Conservation (phyloP, 1,140 invertebrate species). For the Thrips palmi region DNA sequence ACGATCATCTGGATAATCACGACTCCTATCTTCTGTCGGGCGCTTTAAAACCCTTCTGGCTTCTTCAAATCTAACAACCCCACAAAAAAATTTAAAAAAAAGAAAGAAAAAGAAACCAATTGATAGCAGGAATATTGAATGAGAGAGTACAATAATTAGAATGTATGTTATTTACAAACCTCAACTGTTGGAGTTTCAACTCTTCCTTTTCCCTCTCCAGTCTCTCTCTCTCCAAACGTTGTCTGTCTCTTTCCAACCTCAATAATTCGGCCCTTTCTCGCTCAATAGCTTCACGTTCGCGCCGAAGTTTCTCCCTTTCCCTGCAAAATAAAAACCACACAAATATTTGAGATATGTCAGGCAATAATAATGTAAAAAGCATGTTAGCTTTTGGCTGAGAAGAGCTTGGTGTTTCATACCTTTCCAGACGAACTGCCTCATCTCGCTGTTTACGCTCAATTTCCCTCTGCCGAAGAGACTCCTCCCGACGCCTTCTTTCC, state of each 20-base stretch:
- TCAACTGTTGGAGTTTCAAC: too few species aligned
- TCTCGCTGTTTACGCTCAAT: constrained; percentile 58
- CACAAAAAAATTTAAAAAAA: too few species aligned
- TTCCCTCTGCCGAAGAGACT: constrained; percentile 47
- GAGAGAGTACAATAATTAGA: too few species aligned
- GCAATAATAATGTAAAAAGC: constrained; percentile 4
- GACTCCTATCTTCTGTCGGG: too few species aligned
- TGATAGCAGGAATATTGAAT: too few species aligned
- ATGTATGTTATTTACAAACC: too few species aligned
- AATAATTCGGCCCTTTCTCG: constrained; percentile 63
- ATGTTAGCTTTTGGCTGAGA: not conserved
- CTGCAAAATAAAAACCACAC: constrained; percentile 20
- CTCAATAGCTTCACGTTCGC: constrained; percentile 58
- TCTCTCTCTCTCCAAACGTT: constrained; percentile 62
- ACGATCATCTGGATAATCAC: too few species aligned
- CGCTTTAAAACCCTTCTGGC: too few species aligned
- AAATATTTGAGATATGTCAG: not conserved
- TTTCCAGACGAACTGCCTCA: constrained; percentile 57
- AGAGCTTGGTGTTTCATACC: constrained; percentile 14
- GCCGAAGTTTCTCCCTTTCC: constrained; percentile 52
- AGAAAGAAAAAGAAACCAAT: too few species aligned
- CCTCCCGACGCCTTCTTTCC: constrained; percentile 52
- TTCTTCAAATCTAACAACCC: too few species aligned
- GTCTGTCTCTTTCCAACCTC: constrained; percentile 54
- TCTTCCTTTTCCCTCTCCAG: constrained; percentile 67